Conservation (phyloP, 2,797 vertebrate genomes). For the Pempheris klunzingeri region DNA sequence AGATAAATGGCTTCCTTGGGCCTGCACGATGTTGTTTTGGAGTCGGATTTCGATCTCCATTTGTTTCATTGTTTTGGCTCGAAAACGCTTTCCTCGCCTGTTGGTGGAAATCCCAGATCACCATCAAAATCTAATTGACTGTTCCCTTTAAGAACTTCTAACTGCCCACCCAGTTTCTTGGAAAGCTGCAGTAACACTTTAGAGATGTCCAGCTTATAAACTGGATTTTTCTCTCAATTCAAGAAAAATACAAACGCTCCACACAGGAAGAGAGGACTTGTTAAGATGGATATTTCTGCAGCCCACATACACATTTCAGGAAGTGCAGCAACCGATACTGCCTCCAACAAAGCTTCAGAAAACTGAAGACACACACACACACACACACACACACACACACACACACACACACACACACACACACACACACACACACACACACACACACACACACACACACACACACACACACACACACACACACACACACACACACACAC, state of each 20-base stretch:
- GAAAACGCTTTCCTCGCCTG: background rate
- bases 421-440: slow-evolving; percentile 20
- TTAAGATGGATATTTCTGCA: slow-evolving; percentile 31
- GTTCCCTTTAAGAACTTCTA: slow-evolving; percentile 27
- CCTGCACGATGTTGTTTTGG: background rate
- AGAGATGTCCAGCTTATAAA: slow-evolving; percentile 20
- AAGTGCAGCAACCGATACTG: slow-evolving; percentile 52
- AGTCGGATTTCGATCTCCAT: slow-evolving; percentile 27
- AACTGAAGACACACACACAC: slow-evolving; percentile 26
- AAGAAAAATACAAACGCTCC: slow-evolving; percentile 22
- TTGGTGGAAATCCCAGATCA: slow-evolving; percentile 46
- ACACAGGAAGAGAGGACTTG: slow-evolving; percentile 20
- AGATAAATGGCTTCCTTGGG: slow-evolving; percentile 13
- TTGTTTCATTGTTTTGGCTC: slow-evolving; percentile 29
- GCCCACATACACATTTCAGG: slow-evolving; percentile 37
- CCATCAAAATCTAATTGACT: slow-evolving; percentile 27
- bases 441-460: slow-evolving; percentile 21
- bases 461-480: slow-evolving; percentile 25
- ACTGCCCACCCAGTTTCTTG: slow-evolving; percentile 27
- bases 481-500: slow-evolving; percentile 19
- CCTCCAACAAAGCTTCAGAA: slow-evolving; percentile 37
- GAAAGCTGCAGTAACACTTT: slow-evolving; percentile 37
- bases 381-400: slow-evolving; percentile 20
- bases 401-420: slow-evolving; percentile 24
- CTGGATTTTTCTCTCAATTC: slow-evolving; percentile 7